A percentile compares a stretch with the other conserved stretches of the same genome.
phyloP scores from a whole-genome alignment of 2,113 vertebrate species.

The Caracal caracal region DNA sequence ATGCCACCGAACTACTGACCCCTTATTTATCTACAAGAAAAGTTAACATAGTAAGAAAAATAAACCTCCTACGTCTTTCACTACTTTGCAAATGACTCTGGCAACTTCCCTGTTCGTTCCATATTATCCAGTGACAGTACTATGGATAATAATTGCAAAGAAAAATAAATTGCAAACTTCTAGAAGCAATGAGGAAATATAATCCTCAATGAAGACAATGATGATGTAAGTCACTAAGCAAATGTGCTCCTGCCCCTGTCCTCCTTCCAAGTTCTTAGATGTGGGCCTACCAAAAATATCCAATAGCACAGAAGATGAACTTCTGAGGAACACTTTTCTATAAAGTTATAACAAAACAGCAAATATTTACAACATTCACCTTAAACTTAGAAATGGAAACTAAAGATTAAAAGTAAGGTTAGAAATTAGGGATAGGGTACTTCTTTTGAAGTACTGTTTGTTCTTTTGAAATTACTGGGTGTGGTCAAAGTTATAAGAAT shows the following conservation, averaged over 20 bases:
- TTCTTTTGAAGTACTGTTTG: neutral
- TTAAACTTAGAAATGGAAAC: slow-evolving; percentile 29
- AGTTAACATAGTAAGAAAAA: neutral
- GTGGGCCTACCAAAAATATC: neutral
- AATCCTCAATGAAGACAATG: neutral
- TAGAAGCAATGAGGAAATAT: neutral
- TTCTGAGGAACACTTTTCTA: neutral
- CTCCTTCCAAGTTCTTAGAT: neutral
- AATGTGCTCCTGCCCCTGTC: rapidly evolving
- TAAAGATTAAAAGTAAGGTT: neutral
- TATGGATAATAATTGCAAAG: neutral
- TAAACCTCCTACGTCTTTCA: neutral
- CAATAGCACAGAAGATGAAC: neutral
- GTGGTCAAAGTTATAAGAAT: neutral
- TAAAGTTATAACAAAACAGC: neutral
- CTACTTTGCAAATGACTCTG: neutral
- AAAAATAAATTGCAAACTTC: neutral
- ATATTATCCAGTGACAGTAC: neutral
- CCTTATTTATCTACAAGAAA: neutral
- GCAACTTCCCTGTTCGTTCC: neutral
- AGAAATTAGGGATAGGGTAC: neutral
- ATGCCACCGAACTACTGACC: neutral
- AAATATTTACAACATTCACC: neutral
- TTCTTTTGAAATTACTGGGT: neutral
- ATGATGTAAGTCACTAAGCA: neutral